Evolutionary conservation across 2,113 vertebrate species (phyloP), one percentile per base, ranked within the genome.

Genomic region (Polypterus bichir): DNA sequence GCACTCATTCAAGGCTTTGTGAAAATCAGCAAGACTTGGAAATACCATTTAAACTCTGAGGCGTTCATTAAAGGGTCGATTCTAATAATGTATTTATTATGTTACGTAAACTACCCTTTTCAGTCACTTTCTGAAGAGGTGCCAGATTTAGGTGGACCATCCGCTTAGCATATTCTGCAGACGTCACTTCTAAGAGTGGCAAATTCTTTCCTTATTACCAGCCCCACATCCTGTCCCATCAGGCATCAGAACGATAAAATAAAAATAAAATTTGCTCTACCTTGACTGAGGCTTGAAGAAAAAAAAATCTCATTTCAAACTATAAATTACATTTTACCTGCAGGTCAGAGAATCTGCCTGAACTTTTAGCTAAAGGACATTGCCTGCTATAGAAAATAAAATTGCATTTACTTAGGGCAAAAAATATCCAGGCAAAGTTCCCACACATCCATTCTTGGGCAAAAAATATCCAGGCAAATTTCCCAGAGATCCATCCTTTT

Each of bases 281-380:
- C 52, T 54, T 45, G 52, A 49, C 51, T 46, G 6, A 6, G 51
- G 51, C 51, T 10, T 7, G 27, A 11, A 56, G 54, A 6, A 56
- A 11, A 56, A 56, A 57, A 57, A 57, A 57, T 44, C 27, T 44
- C 2, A 57, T 57, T 57, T 57, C 56, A 3, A 57, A 57, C 11
- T 57, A 57, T 57, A 57, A 57, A 57, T 57, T 57, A 57, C 56
- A 57, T 57, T 57, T 57, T 57, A 57, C 56, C 56, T 57, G 9
- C 27, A 57, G 56, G 56, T 57, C 56, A 57, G 27, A 57, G 11
- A 57, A 57, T 57, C 10, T 45, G 27, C 5, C 56, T 57, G 56
- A 57, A 57, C 56, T 57, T 27, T 57, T 57, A 44, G 11, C n/a
- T 57, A 57, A 57, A 4, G 56, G 56, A 57, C 56, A 44, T 44